phyloP scores from a whole-genome alignment of 2,888 invertebrate genomes.

The Habrosyne pyritoides region DNA sequence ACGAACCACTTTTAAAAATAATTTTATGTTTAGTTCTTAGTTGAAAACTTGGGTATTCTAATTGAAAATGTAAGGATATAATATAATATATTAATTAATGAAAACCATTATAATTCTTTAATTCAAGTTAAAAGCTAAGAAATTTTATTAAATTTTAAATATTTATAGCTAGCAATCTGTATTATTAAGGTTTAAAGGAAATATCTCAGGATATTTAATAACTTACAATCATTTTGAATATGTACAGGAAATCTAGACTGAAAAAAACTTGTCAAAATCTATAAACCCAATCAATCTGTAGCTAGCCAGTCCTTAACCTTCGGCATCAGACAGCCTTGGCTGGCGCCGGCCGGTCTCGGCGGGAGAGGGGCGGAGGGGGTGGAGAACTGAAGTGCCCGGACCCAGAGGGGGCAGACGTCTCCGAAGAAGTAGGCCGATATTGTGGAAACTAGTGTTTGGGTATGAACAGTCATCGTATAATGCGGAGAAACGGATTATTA shows the following conservation, averaged over 20 bases:
- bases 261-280: background rate
- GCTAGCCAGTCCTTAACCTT: slow-evolving; percentile 62
- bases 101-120: too few species aligned
- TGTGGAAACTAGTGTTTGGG: slow-evolving; percentile 43
- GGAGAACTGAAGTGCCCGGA: slow-evolving; percentile 4
- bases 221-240: background rate
- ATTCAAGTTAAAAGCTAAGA: too few species aligned
- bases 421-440: slow-evolving; percentile 22
- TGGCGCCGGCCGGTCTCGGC: slow-evolving; percentile 59
- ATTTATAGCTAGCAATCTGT: too few species aligned
- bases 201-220: too few species aligned
- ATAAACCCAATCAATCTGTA: slow-evolving; percentile 40
- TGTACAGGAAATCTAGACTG: background rate
- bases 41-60: too few species aligned
- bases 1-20: too few species aligned
- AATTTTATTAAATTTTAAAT: too few species aligned
- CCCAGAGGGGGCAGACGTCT: slow-evolving; percentile 32
- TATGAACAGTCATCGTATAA: slow-evolving; percentile 33
- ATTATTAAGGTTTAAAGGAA: too few species aligned
- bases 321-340: slow-evolving; percentile 68
- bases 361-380: slow-evolving; percentile 24
- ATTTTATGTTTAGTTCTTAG: too few species aligned
- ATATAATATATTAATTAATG: too few species aligned
- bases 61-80: too few species aligned
- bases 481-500: slow-evolving; percentile 2